phyloP scores from a whole-genome alignment of 2,888 invertebrate species.

The Scaeva pyrastri region DNA sequence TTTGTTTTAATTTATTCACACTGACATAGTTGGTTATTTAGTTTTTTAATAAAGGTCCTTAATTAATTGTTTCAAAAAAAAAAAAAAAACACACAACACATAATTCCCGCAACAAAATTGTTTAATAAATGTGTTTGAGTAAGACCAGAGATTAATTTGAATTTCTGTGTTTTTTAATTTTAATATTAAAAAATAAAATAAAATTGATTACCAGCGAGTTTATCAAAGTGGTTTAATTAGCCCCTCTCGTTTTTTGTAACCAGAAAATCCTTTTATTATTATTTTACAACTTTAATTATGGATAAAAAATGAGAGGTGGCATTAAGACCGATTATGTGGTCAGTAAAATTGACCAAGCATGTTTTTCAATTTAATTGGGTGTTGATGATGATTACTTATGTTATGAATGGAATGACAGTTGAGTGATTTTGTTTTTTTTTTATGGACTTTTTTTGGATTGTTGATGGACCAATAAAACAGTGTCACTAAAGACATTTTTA shows the following conservation, averaged over 20 bases:
- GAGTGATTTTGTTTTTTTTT: neutral
- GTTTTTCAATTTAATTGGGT: neutral
- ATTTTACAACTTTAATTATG: neutral
- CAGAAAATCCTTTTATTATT: neutral
- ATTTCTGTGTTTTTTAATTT: neutral
- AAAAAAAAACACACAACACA: too few relatives aligned
- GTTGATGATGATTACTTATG: constrained; percentile 1
- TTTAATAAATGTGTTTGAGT: neutral
- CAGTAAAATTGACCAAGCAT: neutral
- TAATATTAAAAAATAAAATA: neutral
- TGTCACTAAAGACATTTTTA: too few relatives aligned
- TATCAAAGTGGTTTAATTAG: neutral
- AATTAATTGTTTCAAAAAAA: neutral
- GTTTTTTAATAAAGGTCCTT: neutral
- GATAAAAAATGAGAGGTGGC: neutral
- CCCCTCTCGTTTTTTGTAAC: neutral
- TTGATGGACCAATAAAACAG: too few relatives aligned
- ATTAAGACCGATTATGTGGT: constrained; percentile 4
- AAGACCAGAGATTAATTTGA: neutral
- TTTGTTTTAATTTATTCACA: neutral
- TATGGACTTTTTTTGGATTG: neutral
- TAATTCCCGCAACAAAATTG: neutral
- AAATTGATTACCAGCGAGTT: neutral
- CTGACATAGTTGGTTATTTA: neutral
- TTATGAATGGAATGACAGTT: neutral